Percentiles rank a stretch among this genome's conserved stretches.
Conservation (phyloP, 2,888 invertebrate species). For the Hetaerina titia region DNA sequence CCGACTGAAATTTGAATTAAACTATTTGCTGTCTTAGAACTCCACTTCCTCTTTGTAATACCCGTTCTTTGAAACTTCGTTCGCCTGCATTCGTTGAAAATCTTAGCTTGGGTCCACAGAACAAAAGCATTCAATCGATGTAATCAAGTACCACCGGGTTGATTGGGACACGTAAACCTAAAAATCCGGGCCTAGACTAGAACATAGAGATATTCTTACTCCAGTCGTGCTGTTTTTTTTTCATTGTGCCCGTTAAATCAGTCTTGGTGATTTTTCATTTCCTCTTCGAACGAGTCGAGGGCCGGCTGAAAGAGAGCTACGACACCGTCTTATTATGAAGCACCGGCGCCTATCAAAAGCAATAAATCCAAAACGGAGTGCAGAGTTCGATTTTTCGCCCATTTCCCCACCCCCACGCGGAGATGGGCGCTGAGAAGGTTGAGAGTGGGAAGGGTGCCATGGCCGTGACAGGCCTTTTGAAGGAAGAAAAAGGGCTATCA, state of each 20-base stretch:
- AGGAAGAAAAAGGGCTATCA: conserved; percentile 51
- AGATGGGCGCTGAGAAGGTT: not conserved
- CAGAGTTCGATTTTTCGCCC: conserved; percentile 17
- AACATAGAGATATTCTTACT: not conserved
- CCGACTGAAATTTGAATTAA: too few relatives aligned
- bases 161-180: not conserved
- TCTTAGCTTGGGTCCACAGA: not conserved
- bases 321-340: conserved; percentile 32
- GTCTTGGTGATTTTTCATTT: conserved; percentile 1
- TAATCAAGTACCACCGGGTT: not conserved
- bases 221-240: not conserved
- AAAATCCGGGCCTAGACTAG: not conserved
- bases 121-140: not conserved
- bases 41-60: too few relatives aligned
- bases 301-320: conserved; percentile 45
- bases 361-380: conserved; percentile 53
- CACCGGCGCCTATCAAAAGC: conserved; percentile 54
- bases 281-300: not conserved
- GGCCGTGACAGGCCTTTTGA: conserved; percentile 57
- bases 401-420: not conserved
- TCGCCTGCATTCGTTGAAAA: not conserved
- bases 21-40: too few relatives aligned
- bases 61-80: too few relatives aligned
- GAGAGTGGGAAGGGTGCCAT: conserved; percentile 39
- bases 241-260: not conserved